A percentile compares a stretch with the other conserved stretches of the same genome.
phyloP scores from a whole-genome alignment of 2,797 vertebrate species.

The Ptychadena robeensis region DNA sequence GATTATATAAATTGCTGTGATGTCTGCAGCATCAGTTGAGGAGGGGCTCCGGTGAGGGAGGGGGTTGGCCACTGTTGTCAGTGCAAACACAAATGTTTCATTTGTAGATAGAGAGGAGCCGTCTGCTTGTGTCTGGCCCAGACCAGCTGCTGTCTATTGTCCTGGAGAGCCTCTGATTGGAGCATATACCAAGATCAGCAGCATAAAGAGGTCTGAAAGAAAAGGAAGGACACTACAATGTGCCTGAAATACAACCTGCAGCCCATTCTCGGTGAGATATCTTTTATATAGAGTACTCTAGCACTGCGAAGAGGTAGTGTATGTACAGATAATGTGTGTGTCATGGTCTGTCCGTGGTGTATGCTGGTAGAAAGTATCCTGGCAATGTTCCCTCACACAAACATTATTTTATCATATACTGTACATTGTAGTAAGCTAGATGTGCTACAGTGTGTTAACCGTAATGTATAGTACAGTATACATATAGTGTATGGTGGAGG shows the following conservation, averaged over 20 bases:
- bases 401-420: neutral
- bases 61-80: conserved; percentile 2
- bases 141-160: conserved; percentile 10
- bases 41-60: neutral
- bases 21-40: neutral
- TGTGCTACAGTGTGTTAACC: neutral
- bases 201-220: conserved; percentile 27
- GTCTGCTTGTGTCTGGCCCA: neutral
- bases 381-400: no score
- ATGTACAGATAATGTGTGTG: neutral
- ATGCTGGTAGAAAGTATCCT: no score
- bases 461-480: no score
- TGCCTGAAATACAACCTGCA: conserved; percentile 52
- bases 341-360: neutral
- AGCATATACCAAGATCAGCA: neutral
- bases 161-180: neutral
- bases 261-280: neutral
- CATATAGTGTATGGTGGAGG: no score
- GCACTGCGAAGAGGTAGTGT: no score
- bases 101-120: conserved; percentile 9
- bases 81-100: conserved; percentile 49
- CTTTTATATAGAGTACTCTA: neutral
- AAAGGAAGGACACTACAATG: conserved; percentile 18
- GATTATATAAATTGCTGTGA: no score
- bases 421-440: neutral